Evolutionary conservation across 2,888 invertebrate species (phyloP).

Genomic region (Bellardia bayeri): DNA sequence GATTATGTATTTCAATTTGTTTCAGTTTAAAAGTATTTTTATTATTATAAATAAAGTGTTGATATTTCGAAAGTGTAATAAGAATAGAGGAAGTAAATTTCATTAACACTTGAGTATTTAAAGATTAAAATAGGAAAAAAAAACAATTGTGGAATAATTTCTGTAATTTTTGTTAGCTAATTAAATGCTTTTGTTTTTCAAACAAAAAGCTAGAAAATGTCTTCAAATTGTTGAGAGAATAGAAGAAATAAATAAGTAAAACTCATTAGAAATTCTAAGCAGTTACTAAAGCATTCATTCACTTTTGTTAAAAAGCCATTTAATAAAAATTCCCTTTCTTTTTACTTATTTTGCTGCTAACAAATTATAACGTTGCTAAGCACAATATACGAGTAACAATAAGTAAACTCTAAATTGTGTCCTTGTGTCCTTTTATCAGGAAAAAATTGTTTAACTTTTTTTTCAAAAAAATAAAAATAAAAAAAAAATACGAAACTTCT

Average conservation of each 20-base stretch:
- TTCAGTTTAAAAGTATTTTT: constrained; percentile 33
- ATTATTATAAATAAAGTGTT: constrained; percentile 64
- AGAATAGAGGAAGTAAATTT: constrained; percentile 66
- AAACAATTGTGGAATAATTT: background rate
- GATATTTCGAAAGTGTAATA: constrained; percentile 52
- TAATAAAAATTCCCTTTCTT: constrained; percentile 48
- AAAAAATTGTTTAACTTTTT: constrained; percentile 32
- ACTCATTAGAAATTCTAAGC: constrained; percentile 68
- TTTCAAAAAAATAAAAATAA: too few relatives aligned
- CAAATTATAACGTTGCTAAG: constrained; percentile 65
- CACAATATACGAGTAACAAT: constrained; percentile 60
- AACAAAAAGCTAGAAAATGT: background rate
- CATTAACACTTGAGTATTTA: constrained; percentile 61
- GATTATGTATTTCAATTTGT: constrained; percentile 46
- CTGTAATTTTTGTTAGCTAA: constrained; percentile 7
- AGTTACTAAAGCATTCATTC: constrained; percentile 65
- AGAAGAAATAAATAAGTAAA: background rate
- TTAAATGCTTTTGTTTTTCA: constrained; percentile 18
- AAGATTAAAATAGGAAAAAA: background rate
- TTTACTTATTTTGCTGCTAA: constrained; percentile 16
- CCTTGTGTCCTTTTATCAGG: constrained; percentile 73
- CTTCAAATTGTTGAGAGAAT: background rate
- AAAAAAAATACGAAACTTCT: constrained; percentile 75
- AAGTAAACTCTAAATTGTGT: constrained; percentile 73
- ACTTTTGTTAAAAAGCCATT: constrained; percentile 65